A percentile compares a stretch with the other conserved stretches of the same genome.
phyloP scores from a whole-genome alignment of 2,888 invertebrate genomes.

The Actias luna region DNA sequence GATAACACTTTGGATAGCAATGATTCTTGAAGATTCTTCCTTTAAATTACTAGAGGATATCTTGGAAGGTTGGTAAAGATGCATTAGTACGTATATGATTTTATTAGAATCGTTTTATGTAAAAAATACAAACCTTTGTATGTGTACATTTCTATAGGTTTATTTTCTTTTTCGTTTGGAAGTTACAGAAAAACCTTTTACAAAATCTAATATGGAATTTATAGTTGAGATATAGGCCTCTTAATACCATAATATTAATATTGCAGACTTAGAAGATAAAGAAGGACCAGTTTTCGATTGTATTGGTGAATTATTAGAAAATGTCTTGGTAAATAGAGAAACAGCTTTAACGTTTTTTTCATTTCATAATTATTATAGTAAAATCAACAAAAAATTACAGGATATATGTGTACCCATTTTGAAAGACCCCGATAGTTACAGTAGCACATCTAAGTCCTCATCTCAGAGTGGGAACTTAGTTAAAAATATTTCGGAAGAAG shows the following conservation, averaged over 20 bases:
- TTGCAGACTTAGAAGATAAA: constrained; percentile 65
- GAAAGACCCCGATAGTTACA: not conserved
- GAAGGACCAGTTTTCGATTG: constrained; percentile 65
- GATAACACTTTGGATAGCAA: constrained; percentile 63
- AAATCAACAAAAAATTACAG: constrained; percentile 24
- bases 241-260: constrained; percentile 16
- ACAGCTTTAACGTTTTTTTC: not conserved
- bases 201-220: not conserved
- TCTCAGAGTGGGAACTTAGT: not conserved
- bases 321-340: constrained; percentile 46
- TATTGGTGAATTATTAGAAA: constrained; percentile 56
- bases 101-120: not conserved
- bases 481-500: not conserved
- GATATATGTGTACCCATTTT: constrained; percentile 29
- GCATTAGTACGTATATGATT: not conserved
- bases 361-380: not conserved
- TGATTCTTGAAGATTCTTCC: constrained; percentile 53
- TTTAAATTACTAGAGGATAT: constrained; percentile 57
- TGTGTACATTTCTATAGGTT: too few relatives aligned
- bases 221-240: not conserved
- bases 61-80: constrained; percentile 42
- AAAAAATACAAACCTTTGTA: not conserved
- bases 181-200: not conserved
- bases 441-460: constrained; percentile 3
- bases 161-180: not conserved